phyloP scores from a whole-genome alignment of 2,888 invertebrate species.

The Prionchulus punctatus region DNA sequence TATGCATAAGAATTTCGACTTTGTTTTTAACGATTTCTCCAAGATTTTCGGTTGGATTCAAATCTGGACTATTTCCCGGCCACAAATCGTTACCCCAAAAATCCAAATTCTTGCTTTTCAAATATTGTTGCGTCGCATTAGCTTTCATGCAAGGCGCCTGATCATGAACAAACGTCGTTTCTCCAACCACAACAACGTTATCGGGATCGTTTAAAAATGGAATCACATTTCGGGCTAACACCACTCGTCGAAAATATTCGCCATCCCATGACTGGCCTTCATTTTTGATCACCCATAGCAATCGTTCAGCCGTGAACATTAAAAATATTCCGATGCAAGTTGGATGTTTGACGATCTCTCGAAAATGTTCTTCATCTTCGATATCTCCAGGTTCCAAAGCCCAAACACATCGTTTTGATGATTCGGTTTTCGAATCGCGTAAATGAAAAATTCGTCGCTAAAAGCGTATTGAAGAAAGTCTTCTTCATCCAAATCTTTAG shows the following conservation, averaged over 20 bases:
- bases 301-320: neutral
- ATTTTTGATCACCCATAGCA: neutral
- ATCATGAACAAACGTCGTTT: neutral
- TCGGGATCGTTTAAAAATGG: constrained; percentile 1
- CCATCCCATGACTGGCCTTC: constrained; percentile 1
- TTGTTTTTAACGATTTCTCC: constrained; percentile 1
- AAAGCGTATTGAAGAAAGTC: too few relatives aligned
- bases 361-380: neutral
- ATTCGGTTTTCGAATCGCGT: too few relatives aligned
- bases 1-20: neutral
- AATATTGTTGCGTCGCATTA: neutral
- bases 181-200: neutral
- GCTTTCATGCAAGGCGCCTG: too few relatives aligned
- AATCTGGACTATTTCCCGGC: constrained; percentile 3
- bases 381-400: neutral
- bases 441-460: too few relatives aligned
- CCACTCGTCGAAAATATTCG: neutral
- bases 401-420: too few relatives aligned
- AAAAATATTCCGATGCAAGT: neutral
- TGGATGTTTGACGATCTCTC: neutral
- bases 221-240: neutral
- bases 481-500: too few relatives aligned
- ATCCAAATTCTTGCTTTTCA: neutral
- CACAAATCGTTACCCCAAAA: constrained; percentile 2
- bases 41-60: neutral